Conservation (phyloP, 2,888 invertebrate genomes). For the Philopedon plagiatum region DNA sequence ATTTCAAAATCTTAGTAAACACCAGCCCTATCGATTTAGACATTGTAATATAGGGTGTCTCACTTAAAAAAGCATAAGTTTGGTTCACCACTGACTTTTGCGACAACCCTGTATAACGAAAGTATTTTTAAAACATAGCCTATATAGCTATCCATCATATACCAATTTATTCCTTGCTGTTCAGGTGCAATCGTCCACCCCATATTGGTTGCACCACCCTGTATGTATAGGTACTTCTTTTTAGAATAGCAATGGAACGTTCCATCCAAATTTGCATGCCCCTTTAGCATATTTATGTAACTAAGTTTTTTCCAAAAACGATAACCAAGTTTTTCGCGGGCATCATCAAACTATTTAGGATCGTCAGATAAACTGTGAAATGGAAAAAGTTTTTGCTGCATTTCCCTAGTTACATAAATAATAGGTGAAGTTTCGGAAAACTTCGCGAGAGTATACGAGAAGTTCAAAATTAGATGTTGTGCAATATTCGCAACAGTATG, state of each 20-base stretch:
- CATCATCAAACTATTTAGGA: slow-evolving; percentile 11
- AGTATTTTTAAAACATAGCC: too few relatives aligned
- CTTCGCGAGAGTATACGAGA: background rate
- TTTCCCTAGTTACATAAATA: background rate
- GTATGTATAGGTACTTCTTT: slow-evolving; percentile 9
- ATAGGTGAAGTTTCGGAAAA: background rate
- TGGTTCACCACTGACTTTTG: too few relatives aligned
- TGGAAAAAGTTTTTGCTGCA: slow-evolving; percentile 25
- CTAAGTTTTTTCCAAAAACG: background rate
- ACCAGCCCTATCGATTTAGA: too few relatives aligned
- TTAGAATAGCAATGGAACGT: background rate
- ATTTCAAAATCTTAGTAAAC: too few relatives aligned
- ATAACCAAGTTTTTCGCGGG: background rate
- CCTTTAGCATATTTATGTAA: slow-evolving; percentile 9
- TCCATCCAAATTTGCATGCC: background rate
- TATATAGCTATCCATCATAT: too few relatives aligned
- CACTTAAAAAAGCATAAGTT: too few relatives aligned
- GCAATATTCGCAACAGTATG: background rate
- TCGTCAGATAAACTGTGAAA: slow-evolving; percentile 13
- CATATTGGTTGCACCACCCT: too few relatives aligned
- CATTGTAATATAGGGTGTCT: too few relatives aligned
- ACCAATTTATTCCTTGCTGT: too few relatives aligned
- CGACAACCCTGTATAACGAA: too few relatives aligned
- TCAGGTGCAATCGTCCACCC: too few relatives aligned
- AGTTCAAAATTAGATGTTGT: background rate